Base-by-base conservation (phyloP, 1,140 invertebrate species). In the Drosophila biarmipes region DNA sequence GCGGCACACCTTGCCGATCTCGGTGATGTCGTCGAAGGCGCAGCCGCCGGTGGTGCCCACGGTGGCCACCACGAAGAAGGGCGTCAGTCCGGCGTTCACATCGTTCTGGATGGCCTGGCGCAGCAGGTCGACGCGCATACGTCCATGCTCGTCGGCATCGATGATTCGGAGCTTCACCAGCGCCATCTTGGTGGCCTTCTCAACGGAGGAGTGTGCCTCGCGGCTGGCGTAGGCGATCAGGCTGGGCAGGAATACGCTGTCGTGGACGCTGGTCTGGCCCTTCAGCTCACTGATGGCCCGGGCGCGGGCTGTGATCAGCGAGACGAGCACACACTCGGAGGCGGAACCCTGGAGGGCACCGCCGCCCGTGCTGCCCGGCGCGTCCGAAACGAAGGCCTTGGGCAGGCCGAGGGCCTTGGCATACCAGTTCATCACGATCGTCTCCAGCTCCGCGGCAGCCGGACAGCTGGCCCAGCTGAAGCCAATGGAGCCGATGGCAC, bases 381-480 rank as follows among this genome's bases (percentile, higher is more conserved):
- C 84, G 56, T 93, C 93, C 14, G 93, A 92, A 3, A 94, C 77
- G 56, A 95, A 95, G 15, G 92, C 92, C 35, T 91, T 73, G 3
- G 94, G 94, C 43, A 95, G 82, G 69, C 93, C 92, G 10, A 95
- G 91, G 2, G 94, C 94, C 80, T 94, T 94, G 6, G 93, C 94
- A 54, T 93, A 94, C 94, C 94, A 94, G 61, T 94, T 94, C 62
- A 97, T 90, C 1, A 98, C 95, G 43, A 98, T 95, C 0, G 95
- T 96, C 91, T 98, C 97, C 21, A 98, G 91, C 91, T 98, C 97
- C 10, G 96, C 96, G 76, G 96, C 96, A 2, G 96, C 96, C 5
- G 97, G 97, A 91, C 96, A 96, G 17, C 97, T 96, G 91, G 96
- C 92, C 98, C 98, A 99, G 6, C 98, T 98, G 92, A 99, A 99